phyloP scores from a whole-genome alignment of 2,113 vertebrate species.

The Laticauda laticaudata region DNA sequence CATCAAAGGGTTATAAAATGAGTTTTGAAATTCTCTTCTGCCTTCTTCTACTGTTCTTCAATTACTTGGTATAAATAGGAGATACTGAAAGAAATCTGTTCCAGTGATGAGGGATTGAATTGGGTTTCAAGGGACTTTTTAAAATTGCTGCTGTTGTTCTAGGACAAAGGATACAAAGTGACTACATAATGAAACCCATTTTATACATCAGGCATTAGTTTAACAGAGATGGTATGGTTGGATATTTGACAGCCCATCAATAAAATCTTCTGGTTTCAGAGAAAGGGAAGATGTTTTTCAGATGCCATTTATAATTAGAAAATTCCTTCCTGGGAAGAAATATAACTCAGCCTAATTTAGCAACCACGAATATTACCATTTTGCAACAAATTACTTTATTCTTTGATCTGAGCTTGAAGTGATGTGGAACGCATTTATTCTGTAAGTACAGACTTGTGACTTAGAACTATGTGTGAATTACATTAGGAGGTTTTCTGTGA shows the following conservation, averaged over 20 bases:
- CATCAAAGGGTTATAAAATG: not conserved
- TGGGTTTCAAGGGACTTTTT: not conserved
- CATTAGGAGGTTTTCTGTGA: not conserved
- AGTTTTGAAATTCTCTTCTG: not conserved
- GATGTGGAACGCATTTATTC: not conserved
- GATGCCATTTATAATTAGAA: not conserved
- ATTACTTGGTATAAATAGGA: not conserved
- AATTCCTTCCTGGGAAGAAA: not conserved
- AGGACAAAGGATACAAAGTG: not conserved
- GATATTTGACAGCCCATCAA: not conserved
- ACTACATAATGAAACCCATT: not conserved
- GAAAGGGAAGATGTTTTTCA: not conserved
- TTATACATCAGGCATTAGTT: not conserved
- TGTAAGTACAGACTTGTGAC: not conserved
- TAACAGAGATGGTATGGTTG: not conserved
- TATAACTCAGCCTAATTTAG: not conserved
- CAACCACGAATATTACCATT: not conserved
- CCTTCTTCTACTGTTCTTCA: not conserved
- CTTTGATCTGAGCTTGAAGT: not conserved
- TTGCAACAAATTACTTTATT: not conserved
- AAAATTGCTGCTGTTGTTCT: not conserved
- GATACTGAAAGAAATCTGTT: not conserved
- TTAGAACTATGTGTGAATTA: not conserved
- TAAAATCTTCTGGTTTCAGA: not conserved
- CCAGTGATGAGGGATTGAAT: not conserved